Base-by-base conservation (phyloP, 1,140 invertebrate species). In the Musca domestica region DNA sequence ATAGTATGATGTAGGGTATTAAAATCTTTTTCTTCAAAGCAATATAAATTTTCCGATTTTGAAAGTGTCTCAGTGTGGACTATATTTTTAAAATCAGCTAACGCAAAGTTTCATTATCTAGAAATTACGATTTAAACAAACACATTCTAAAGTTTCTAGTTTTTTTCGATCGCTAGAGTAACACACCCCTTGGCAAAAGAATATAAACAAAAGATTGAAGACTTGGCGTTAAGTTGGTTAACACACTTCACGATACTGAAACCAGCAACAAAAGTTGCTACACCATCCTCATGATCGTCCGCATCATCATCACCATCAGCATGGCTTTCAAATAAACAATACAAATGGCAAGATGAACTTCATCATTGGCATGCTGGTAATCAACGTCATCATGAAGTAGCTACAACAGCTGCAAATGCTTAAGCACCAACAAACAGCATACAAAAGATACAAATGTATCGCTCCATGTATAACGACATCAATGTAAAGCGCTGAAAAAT, bases 391-490 rank as follows among this genome's bases (percentile, higher is more conserved):
- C 54, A 20, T 41, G 12, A 41, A 61, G 56, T 61, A 61, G 56
- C 56, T 20, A 61, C 56, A 61, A 61, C 56, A 61, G 56, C 56
- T 61, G 56, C 56, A 61, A 61, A 61, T 61, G 56, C 56, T 61
- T 61, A 61, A 61, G 56, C 56, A 61, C 56, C 56, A 61, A 61
- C 56, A 61, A 61, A 61, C 56, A 61, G 56, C 56, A 34, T 41
- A 61, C 56, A 61, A 61, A 61, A 61, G 56, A 61, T 61, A 61
- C 56, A 61, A 61, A 61, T 61, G 56, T 61, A 61, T 61, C 27
- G 17, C 34, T 41, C 34, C 27, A 61, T 61, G 56, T 61, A 61
- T 34, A 61, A 61, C 56, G 56, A 61, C 56, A 61, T 61, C 56
- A 34, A 61, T 61, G 56, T 61, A 61, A 61, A 61, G 41, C 56